Percentiles rank a stretch among this genome's conserved stretches.
These are phyloP conservation scores for Ericerus pela DNA, from an alignment of 1,140 invertebrate species.

Conservation along the genomic window DNA sequence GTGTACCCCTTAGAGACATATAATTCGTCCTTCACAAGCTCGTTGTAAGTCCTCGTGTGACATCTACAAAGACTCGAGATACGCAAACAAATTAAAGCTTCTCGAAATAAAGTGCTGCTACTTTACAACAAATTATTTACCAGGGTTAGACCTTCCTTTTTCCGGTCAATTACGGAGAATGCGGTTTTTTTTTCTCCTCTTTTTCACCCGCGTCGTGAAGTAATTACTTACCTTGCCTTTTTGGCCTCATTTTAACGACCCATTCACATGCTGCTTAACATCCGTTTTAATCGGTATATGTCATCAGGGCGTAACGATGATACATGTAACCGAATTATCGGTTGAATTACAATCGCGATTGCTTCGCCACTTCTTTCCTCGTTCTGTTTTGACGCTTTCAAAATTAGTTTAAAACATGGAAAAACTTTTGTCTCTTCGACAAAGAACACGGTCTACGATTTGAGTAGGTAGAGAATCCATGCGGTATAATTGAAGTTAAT, in stretches of 20 bases:
- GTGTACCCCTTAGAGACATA: too few species aligned
- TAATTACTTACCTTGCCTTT: constrained; percentile 8
- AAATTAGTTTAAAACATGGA: background rate
- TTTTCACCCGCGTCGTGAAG: background rate
- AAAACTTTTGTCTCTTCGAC: background rate
- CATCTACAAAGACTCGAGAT: too few species aligned
- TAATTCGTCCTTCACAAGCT: too few species aligned
- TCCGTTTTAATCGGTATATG: background rate
- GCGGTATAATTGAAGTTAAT: background rate
- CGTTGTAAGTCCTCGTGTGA: too few species aligned
- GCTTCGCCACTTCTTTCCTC: background rate
- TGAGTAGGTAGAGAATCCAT: background rate
- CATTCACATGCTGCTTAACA: background rate
- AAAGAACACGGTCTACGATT: background rate
- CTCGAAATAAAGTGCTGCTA: too few species aligned
- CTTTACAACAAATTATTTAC: background rate
- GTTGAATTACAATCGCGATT: background rate
- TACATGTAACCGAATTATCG: background rate
- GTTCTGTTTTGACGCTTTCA: background rate
- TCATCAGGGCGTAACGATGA: background rate
- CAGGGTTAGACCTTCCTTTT: constrained; percentile 5
- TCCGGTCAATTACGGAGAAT: constrained; percentile 2
- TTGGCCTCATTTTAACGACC: constrained; percentile 7
- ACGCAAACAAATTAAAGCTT: too few species aligned
- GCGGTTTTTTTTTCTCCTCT: too few species aligned